These are phyloP conservation scores for Eurypyga helias DNA, from an alignment of 2,113 vertebrate species.

Conservation along the genomic window DNA sequence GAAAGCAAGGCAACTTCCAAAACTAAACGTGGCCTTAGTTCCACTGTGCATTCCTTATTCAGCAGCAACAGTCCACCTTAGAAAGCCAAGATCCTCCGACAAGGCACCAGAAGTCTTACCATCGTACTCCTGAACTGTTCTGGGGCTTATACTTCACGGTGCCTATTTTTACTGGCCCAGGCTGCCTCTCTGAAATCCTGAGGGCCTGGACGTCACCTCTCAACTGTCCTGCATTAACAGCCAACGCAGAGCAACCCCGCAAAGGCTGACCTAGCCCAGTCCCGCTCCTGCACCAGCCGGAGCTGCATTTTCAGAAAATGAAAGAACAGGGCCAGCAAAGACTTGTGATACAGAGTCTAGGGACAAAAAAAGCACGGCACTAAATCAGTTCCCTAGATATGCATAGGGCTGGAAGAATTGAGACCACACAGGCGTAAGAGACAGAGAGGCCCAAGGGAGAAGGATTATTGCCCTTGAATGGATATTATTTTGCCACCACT, in stretches of 20 bases:
- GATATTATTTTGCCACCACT: neutral
- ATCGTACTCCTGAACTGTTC: neutral
- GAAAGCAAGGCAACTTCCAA: neutral
- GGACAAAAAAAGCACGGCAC: neutral
- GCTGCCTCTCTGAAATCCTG: neutral
- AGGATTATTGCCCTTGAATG: neutral
- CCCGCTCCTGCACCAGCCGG: neutral
- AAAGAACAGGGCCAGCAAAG: neutral
- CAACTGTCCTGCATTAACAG: neutral
- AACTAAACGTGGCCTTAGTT: neutral
- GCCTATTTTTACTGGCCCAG: neutral
- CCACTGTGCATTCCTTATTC: neutral
- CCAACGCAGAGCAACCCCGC: neutral
- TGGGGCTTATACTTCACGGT: neutral
- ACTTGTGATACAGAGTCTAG: neutral
- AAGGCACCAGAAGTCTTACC: neutral
- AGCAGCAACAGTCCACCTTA: neutral
- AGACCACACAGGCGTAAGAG: rapidly evolving
- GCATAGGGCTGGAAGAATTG: neutral
- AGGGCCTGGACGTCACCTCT: neutral
- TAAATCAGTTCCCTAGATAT: neutral
- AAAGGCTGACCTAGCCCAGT: neutral
- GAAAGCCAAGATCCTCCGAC: neutral
- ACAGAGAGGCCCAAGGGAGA: neutral
- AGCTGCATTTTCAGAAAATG: neutral